A percentile compares a stretch with the other conserved stretches of the same genome.
Evolutionary conservation across 2,797 vertebrate genomes (phyloP).

Genomic region (Platalea minor): DNA sequence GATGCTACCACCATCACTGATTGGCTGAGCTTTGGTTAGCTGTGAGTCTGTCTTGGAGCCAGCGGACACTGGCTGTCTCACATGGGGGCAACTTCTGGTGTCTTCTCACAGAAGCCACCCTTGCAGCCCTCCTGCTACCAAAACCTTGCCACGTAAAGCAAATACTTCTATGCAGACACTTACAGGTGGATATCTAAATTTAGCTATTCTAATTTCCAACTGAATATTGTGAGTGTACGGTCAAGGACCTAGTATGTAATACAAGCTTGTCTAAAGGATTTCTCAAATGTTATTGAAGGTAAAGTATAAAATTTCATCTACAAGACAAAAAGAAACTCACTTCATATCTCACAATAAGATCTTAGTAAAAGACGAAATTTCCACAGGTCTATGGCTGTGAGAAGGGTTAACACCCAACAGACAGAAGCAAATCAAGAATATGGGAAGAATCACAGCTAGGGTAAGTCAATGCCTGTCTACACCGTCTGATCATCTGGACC

Average conservation of each 20-base stretch:
- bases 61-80: not conserved
- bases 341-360: not conserved
- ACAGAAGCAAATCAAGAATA: not conserved
- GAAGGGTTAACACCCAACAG: not conserved
- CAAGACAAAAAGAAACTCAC: not conserved
- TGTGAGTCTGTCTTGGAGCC: not conserved
- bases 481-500: not conserved
- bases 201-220: not conserved
- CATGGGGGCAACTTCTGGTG: not conserved
- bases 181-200: not conserved
- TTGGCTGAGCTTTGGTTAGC: not conserved
- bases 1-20: not conserved
- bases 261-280: not conserved
- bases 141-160: not conserved
- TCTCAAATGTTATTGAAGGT: not conserved
- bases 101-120: not conserved
- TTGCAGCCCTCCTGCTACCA: not conserved
- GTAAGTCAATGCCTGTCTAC: not conserved
- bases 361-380: not conserved
- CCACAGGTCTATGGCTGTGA: not conserved
- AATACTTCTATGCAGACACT: not conserved
- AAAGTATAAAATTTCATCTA: not conserved
- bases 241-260: not conserved
- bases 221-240: not conserved
- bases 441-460: not conserved